Percentiles rank a stretch among this genome's conserved stretches.
Evolutionary conservation across 1,140 invertebrate species (phyloP).

Genomic region (Drosophila pachea): DNA sequence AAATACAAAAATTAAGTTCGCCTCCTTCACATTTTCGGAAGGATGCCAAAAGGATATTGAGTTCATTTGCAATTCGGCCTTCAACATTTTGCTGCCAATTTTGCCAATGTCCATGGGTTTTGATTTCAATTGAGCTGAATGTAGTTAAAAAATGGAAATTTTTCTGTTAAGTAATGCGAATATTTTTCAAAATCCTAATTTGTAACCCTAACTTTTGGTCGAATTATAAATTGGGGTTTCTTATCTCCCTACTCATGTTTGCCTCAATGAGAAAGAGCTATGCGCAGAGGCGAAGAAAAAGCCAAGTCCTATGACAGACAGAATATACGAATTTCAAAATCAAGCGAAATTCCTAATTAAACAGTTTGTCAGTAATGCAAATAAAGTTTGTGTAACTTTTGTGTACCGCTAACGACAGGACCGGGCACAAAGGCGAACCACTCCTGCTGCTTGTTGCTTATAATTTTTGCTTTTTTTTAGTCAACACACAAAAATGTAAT

Average conservation of each 20-base stretch:
- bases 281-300: conserved; percentile 20
- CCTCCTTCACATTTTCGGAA: conserved; percentile 23
- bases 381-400: conserved; percentile 76
- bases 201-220: too few relatives aligned
- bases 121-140: not conserved
- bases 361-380: conserved; percentile 77
- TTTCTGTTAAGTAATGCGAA: too few relatives aligned
- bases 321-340: conserved; percentile 67
- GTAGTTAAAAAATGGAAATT: too few relatives aligned
- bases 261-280: too few relatives aligned
- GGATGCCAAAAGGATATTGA: conserved; percentile 6
- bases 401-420: conserved; percentile 53
- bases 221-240: too few relatives aligned
- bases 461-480: conserved; percentile 54
- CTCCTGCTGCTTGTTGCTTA: conserved; percentile 53
- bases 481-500: conserved; percentile 76
- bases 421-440: conserved; percentile 34
- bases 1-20: conserved; percentile 51
- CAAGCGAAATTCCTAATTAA: conserved; percentile 75
- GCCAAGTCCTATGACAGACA: not conserved
- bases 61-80: conserved; percentile 15
- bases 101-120: not conserved
- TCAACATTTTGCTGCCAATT: not conserved
- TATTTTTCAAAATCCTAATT: too few relatives aligned
- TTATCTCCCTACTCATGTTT: too few relatives aligned